Conservation (phyloP, 2,113 vertebrate genomes). For the Pantherophis guttatus region DNA sequence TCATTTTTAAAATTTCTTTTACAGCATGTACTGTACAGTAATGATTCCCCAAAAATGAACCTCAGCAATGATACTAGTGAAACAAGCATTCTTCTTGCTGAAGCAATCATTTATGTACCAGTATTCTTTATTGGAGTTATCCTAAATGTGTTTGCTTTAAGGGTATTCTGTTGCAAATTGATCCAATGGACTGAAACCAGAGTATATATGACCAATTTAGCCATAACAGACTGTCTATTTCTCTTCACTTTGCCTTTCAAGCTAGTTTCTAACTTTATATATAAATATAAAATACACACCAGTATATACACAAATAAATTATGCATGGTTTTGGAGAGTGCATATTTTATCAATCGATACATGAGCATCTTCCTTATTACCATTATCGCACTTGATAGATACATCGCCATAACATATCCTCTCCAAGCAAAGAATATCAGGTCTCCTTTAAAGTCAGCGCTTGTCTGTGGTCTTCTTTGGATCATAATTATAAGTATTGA, state of each 20-base stretch:
- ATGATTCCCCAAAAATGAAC: neutral
- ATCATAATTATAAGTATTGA: conserved; percentile 9
- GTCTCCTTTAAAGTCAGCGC: conserved; percentile 39
- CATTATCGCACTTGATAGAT: conserved; percentile 56
- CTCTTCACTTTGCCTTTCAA: conserved; percentile 66
- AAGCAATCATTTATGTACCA: neutral
- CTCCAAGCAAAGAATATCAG: conserved; percentile 58
- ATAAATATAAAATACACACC: neutral
- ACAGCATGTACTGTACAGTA: neutral
- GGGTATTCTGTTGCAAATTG: conserved; percentile 59
- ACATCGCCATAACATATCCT: conserved; percentile 61
- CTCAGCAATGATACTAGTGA: neutral
- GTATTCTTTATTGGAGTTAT: conserved; percentile 45
- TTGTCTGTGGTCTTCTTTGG: conserved; percentile 64
- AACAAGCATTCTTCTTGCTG: neutral
- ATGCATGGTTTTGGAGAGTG: conserved; percentile 47
- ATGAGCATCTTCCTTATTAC: conserved; percentile 61
- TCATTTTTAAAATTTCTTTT: neutral
- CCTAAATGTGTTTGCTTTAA: conserved; percentile 61
- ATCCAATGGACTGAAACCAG: conserved; percentile 64
- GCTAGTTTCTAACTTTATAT: neutral
- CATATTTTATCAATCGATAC: conserved; percentile 63
- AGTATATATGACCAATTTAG: conserved; percentile 69
- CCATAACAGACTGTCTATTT: conserved; percentile 61
- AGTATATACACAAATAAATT: neutral